Evolutionary conservation across 2,797 vertebrate species (phyloP), one percentile per base, ranked within the genome.

Genomic region (Falco cherrug): DNA sequence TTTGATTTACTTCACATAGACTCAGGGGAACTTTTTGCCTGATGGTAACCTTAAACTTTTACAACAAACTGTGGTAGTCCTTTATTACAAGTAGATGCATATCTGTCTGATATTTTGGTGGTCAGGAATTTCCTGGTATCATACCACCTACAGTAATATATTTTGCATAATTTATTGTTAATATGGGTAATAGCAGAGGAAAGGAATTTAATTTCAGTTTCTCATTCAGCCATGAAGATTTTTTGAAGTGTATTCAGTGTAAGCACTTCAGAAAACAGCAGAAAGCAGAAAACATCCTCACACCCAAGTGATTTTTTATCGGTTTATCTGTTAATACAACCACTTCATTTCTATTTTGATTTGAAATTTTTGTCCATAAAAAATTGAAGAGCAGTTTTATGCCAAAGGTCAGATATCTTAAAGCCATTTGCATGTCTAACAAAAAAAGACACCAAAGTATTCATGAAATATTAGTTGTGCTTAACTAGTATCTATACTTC

Each of bases 1-100:
- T 97, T 97, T 95, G 89, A 94, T 93, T 97, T 93, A 87, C 37
- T 67, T 93, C 89, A 92, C 60, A 83, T 47, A 83, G 43, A 54
- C 83, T 97, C 56, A 29, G 51, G 41, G 73, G 51, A 85, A 68
- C 93, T 89, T 73, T 95, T 13, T 94, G 96, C 91, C 94, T 97
- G 84, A 96, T 90, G 96, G 75, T 85, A 97, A 90, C 92, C 48
- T 90, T 93, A 84, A 90, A 73, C 60, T 94, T 86, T 94, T 76
- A 87, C 77, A 83, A 93, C 75, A 97, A 96, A 43, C 31, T 64
- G 75, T 93, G 57, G 63, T 88, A 61, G 81, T 70, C 20, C 59
- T 22, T 45, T 81, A 61, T 71, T 94, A 57, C 74, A 96, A 93
- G 79, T 87, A 74, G 59, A 56, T 89, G 47, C 56, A 65, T 75